Conservation (phyloP, 2,797 vertebrate genomes). For the Tarsius wallacei region DNA sequence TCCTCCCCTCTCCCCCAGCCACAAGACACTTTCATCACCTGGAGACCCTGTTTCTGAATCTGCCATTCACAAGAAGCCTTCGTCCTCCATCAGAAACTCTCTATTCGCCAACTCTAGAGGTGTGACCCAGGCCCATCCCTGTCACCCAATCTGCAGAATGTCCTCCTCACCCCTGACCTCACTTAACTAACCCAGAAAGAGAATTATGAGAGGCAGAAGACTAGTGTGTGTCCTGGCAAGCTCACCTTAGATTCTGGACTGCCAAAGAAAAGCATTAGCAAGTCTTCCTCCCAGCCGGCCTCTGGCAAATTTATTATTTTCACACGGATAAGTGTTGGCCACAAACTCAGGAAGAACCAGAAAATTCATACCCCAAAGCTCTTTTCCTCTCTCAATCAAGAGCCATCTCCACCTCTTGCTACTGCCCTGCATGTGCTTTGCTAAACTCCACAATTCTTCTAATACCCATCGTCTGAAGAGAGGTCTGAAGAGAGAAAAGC, state of each 20-base stretch:
- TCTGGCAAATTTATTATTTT: background rate
- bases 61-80: background rate
- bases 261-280: background rate
- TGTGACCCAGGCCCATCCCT: background rate
- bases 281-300: background rate
- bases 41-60: background rate
- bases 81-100: background rate
- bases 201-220: no score
- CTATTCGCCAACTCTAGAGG: background rate
- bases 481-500: background rate
- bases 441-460: conserved; percentile 26
- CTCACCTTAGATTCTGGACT: background rate
- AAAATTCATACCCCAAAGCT: conserved; percentile 2
- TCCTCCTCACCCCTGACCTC: conserved; percentile 6
- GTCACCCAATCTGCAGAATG: background rate
- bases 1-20: no score
- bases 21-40: background rate
- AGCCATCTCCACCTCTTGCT: background rate
- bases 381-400: background rate
- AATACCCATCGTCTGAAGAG: background rate
- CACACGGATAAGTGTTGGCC: background rate
- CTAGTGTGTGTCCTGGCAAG: background rate
- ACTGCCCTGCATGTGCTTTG: background rate
- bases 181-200: background rate
- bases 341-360: background rate